These are phyloP conservation scores for Thysanoteuthis rhombus DNA, from an alignment of 2,888 invertebrate genomes.

Conservation along the genomic window DNA sequence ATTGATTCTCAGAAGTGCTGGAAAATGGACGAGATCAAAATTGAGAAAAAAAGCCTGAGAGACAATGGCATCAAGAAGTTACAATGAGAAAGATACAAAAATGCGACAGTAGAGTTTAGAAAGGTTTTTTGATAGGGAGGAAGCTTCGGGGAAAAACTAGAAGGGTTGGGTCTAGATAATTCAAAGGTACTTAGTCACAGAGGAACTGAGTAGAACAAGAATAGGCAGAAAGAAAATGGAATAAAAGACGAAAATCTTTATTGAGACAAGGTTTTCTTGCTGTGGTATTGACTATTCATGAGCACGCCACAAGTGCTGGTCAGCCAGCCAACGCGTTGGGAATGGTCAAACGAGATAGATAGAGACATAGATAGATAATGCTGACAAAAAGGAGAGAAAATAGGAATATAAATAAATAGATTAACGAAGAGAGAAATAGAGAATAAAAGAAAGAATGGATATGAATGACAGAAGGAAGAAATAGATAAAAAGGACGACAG, in stretches of 20 bases:
- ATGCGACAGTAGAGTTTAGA: not conserved
- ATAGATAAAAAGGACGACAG: not conserved
- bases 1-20: too few species aligned
- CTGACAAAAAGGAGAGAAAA: not conserved
- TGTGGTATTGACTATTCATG: not conserved
- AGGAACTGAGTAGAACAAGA: not conserved
- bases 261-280: not conserved
- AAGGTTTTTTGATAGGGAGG: not conserved
- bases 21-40: too few species aligned
- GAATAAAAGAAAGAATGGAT: not conserved
- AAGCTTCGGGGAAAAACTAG: not conserved
- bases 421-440: not conserved
- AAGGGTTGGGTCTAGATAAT: not conserved
- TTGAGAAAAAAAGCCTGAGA: not conserved
- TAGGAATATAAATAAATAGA: not conserved
- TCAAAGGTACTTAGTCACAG: not conserved
- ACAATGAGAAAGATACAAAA: not conserved
- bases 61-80: not conserved
- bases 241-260: not conserved
- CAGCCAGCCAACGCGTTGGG: not conserved
- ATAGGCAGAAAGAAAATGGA: not conserved
- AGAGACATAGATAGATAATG: not conserved
- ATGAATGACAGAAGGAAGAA: not conserved
- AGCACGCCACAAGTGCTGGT: slow-evolving; percentile 12
- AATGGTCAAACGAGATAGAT: not conserved